Percentiles rank a stretch among this genome's conserved stretches.
Conservation (phyloP, 2,113 vertebrate species). For the Pontoporia blainvillei region DNA sequence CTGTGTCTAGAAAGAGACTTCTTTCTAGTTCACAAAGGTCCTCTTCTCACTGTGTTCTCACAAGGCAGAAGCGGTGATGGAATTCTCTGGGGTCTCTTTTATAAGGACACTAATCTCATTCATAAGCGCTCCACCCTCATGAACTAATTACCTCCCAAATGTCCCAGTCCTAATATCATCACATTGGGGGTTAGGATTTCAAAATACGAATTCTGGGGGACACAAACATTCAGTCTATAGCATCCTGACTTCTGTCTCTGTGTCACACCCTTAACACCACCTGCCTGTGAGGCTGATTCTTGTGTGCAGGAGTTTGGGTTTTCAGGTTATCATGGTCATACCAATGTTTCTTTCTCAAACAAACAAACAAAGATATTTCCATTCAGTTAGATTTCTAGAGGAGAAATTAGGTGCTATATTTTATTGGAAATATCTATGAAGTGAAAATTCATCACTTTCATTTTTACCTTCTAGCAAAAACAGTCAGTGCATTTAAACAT, state of each 20-base stretch:
- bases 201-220: neutral
- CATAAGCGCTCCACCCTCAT: neutral
- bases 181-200: neutral
- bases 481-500: neutral
- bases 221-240: neutral
- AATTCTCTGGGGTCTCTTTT: neutral
- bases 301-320: neutral
- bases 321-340: neutral
- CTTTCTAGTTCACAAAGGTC: neutral
- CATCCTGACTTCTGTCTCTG: neutral
- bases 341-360: slow-evolving; percentile 15
- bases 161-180: neutral
- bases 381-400: slow-evolving; percentile 34
- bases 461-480: slow-evolving; percentile 29
- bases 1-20: neutral
- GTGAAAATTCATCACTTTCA: neutral
- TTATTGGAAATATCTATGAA: slow-evolving; percentile 52
- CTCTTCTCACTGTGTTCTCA: neutral
- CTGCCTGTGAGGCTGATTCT: neutral
- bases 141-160: neutral
- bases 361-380: slow-evolving; percentile 17
- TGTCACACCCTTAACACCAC: neutral
- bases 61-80: neutral
- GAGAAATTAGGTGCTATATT: slow-evolving; percentile 15
- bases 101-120: neutral